phyloP scores from a whole-genome alignment of 2,797 vertebrate species.

The Amniataba percoides region DNA sequence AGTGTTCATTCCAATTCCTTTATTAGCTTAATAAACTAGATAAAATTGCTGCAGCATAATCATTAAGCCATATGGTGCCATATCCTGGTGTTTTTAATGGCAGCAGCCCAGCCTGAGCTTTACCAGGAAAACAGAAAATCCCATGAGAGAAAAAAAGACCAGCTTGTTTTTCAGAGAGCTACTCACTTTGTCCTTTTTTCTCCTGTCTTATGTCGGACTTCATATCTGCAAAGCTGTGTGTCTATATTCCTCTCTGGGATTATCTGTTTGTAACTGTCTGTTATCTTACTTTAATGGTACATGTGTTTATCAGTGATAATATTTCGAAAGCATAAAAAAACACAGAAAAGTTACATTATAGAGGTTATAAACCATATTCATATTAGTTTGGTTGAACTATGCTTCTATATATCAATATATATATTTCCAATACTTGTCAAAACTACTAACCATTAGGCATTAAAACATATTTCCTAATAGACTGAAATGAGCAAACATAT shows the following conservation, averaged over 20 bases:
- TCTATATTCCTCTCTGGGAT: neutral
- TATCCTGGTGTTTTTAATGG: conserved; percentile 32
- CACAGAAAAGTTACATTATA: too few species aligned
- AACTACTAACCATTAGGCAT: too few species aligned
- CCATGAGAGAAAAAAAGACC: neutral
- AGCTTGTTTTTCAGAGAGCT: neutral
- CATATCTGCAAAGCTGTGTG: neutral
- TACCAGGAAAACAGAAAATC: conserved; percentile 32
- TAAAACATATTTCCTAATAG: too few species aligned
- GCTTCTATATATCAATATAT: too few species aligned
- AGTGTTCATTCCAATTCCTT: conserved; percentile 39
- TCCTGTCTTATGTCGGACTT: neutral
- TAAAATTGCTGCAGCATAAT: conserved; percentile 42
- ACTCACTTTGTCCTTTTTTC: conserved; percentile 9
- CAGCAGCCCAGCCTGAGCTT: conserved; percentile 15
- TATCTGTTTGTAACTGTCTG: neutral
- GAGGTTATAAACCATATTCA: too few species aligned
- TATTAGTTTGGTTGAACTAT: too few species aligned
- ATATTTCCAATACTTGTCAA: too few species aligned
- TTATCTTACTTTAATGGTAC: neutral
- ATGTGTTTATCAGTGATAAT: neutral
- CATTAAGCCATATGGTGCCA: conserved; percentile 38
- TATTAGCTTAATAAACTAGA: conserved; percentile 42
- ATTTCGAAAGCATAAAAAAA: neutral
- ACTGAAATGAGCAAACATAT: too few species aligned